Conservation (phyloP, 64 coral and sea anemone species). For the Stylophora pistillata region DNA sequence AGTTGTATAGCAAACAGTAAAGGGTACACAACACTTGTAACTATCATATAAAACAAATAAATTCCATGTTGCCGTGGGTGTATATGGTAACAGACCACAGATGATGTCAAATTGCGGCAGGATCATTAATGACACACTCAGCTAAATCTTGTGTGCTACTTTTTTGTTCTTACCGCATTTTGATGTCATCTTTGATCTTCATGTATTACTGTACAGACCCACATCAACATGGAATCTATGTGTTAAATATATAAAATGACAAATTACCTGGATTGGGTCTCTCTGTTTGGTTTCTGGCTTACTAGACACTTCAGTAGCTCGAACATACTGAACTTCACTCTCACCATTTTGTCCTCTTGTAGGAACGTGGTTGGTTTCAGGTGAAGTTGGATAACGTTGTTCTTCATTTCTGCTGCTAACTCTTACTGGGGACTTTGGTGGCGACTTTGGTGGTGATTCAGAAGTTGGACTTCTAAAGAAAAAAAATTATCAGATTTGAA, state of each 20-base stretch:
- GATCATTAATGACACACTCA: too few species aligned
- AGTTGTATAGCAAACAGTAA: too few species aligned
- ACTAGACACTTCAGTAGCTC: constrained; percentile 34
- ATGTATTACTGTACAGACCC: background rate
- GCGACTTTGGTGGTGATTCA: constrained; percentile 32
- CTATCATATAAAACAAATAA: too few species aligned
- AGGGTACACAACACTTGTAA: too few species aligned
- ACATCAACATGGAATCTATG: background rate
- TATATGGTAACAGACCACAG: too few species aligned
- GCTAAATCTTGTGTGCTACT: too few species aligned
- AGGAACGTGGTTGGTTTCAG: constrained; percentile 5
- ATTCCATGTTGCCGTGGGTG: too few species aligned
- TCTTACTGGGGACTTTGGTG: constrained; percentile 31
- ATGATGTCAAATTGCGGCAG: background rate
- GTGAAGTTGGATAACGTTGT: background rate
- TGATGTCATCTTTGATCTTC: background rate
- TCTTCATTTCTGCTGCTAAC: constrained; percentile 35
- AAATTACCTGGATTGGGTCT: constrained; percentile 26
- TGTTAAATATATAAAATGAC: background rate
- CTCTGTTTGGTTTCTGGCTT: constrained; percentile 19
- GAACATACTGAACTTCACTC: constrained; percentile 11
- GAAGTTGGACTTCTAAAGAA: constrained; percentile 4
- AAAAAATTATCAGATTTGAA: background rate
- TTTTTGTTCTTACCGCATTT: too few species aligned
- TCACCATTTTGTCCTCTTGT: constrained; percentile 33